Evolutionary conservation across 2,797 vertebrate species (phyloP), one percentile per base, ranked within the genome.

Genomic region (Gymnoscopelus microlampas): DNA sequence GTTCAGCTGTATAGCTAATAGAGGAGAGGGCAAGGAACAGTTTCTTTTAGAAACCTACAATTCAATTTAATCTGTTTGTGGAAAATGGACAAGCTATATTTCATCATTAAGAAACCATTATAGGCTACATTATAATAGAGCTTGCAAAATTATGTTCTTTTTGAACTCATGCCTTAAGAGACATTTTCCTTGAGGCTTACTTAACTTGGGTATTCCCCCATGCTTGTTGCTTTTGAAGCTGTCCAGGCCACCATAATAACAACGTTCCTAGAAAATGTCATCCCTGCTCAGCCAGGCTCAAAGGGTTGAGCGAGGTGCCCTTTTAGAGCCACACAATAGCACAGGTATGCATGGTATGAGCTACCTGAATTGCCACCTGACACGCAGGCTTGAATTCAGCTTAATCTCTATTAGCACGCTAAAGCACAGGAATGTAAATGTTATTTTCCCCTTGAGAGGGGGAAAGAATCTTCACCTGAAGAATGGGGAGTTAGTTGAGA

Each of bases 341-440:
- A 23, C 81, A 91, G 88, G 91, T 88, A 94, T 94, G 91, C 77
- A 49, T 70, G 91, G 92, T 88, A 94, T 94, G 92, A 91, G 81
- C 76, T 80, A 92, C 90, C 89, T 93, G 91, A 92, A 91, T 88
- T 86, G 78, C 85, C 85, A 83, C 61, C 90, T 92, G 89, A 90
- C 92, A 92, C 77, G 85, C 80, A 89, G 76, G 66, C 80, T 84
- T 85, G 71, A 83, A 86, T 91, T 82, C 82, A 81, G 74, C 87
- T 87, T 89, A 85, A 90, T 93, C 89, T 91, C 81, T 76, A 87
- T 90, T 89, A 92, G 80, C 85, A 83, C 71, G 64, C 66, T 1
- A 53, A 19, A 83, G 58, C 73, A 59, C 72, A 87, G 85, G 89
- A 93, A 93, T 92, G 91, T 77, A 87, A 91, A 90, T 87, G 84